These are phyloP conservation scores for Porphyrio hochstetteri DNA, from an alignment of 2,113 vertebrate genomes.

Conservation along the genomic window DNA sequence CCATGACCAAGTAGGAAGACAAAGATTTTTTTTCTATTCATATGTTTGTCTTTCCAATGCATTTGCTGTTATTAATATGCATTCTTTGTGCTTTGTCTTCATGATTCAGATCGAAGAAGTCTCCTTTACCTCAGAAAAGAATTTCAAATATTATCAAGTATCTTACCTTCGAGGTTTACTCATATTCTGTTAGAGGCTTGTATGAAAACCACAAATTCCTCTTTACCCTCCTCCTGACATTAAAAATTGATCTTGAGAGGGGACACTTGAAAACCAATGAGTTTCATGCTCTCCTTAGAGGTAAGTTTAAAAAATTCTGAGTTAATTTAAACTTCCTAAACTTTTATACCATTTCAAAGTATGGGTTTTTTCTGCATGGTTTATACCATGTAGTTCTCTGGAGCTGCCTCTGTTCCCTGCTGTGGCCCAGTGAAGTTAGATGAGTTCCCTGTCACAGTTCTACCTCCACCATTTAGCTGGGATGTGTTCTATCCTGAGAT, in stretches of 20 bases:
- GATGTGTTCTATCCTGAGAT: neutral
- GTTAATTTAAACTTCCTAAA: neutral
- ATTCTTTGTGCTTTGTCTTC: neutral
- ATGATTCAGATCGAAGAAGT: constrained; percentile 74
- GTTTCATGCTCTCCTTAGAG: constrained; percentile 79
- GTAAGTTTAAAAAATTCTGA: constrained; percentile 6
- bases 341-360: neutral
- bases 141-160: constrained; percentile 79
- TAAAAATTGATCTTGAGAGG: constrained; percentile 81
- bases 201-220: constrained; percentile 82
- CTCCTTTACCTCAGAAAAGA: constrained; percentile 77
- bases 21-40: neutral
- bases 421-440: neutral
- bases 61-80: neutral
- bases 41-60: neutral
- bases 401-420: neutral
- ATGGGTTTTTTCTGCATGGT: neutral
- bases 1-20: constrained; percentile 73
- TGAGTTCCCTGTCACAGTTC: neutral
- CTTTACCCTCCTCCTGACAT: constrained; percentile 76
- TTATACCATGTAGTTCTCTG: neutral
- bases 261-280: constrained; percentile 72
- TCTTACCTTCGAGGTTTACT: constrained; percentile 73
- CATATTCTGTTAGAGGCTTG: constrained; percentile 77
- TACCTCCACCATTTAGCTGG: neutral